Evolutionary conservation across 2,797 vertebrate genomes (phyloP).

Genomic region (Phoeniculus purpureus): DNA sequence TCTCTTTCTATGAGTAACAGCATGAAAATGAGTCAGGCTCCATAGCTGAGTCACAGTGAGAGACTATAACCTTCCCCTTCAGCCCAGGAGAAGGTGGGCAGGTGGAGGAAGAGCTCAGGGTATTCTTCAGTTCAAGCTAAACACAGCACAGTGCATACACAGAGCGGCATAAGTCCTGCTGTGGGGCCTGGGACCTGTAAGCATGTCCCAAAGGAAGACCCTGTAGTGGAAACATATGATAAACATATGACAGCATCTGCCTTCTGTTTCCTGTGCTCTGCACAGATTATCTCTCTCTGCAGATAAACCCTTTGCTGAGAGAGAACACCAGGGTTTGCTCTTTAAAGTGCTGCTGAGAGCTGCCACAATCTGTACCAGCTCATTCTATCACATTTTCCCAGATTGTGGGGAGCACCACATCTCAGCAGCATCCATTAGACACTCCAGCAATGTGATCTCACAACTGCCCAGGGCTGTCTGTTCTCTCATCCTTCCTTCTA

Average conservation of each 20-base stretch:
- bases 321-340: background rate
- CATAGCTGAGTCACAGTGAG: constrained; percentile 19
- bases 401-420: background rate
- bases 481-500: background rate
- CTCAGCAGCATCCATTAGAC: background rate
- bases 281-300: background rate
- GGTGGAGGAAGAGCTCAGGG: constrained; percentile 19
- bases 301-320: constrained; percentile 6
- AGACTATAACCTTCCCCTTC: constrained; percentile 20
- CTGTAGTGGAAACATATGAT: background rate
- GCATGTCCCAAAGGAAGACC: constrained; percentile 8
- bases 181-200: background rate
- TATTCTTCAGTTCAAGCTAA: background rate
- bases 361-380: background rate
- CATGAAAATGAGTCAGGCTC: constrained; percentile 51
- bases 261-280: constrained; percentile 48
- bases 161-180: background rate
- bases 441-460: background rate
- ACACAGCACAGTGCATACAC: background rate
- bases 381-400: background rate
- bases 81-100: background rate
- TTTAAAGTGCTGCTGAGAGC: background rate
- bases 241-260: constrained; percentile 39
- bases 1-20: constrained; percentile 48
- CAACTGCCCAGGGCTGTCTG: background rate